Conservation (phyloP, 2,888 invertebrate species). For the Drosophila mimetica region DNA sequence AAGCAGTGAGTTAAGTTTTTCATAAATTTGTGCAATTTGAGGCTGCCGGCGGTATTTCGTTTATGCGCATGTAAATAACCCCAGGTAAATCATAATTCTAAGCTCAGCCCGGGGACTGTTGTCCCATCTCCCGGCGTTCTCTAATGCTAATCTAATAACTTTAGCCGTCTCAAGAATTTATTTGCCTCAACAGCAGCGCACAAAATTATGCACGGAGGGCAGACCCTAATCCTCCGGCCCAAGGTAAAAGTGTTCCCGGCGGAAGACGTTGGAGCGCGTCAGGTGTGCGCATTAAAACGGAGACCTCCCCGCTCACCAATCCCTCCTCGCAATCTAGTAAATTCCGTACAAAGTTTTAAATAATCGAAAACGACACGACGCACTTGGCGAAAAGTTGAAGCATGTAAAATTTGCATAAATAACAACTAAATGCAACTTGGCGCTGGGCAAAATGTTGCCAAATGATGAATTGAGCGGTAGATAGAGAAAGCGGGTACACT, state of each 20-base stretch:
- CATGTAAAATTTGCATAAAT: slow-evolving; percentile 83
- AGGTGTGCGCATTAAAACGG: slow-evolving; percentile 77
- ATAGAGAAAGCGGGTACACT: slow-evolving; percentile 4
- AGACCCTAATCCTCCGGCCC: slow-evolving; percentile 54
- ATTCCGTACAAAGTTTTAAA: slow-evolving; percentile 75
- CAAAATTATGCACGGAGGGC: slow-evolving; percentile 72
- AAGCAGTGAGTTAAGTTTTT: slow-evolving; percentile 50
- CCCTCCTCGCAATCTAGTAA: slow-evolving; percentile 46
- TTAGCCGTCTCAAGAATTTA: slow-evolving; percentile 73
- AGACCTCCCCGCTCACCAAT: slow-evolving; percentile 19
- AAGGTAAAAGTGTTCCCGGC: slow-evolving; percentile 44
- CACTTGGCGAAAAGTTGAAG: slow-evolving; percentile 75
- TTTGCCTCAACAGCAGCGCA: slow-evolving; percentile 76
- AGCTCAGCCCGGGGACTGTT: slow-evolving; percentile 54
- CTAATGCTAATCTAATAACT: slow-evolving; percentile 81
- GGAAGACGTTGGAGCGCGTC: slow-evolving; percentile 74
- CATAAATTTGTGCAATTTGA: slow-evolving; percentile 55
- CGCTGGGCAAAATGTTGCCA: slow-evolving; percentile 71
- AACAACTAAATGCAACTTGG: slow-evolving; percentile 81
- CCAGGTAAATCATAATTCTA: slow-evolving; percentile 73
- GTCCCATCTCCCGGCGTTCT: slow-evolving; percentile 46
- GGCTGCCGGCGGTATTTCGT: slow-evolving; percentile 46
- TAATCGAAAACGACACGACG: slow-evolving; percentile 80
- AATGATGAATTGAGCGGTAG: slow-evolving; percentile 63
- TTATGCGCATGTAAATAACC: slow-evolving; percentile 75